Evolutionary conservation across 2,797 vertebrate genomes (phyloP), one percentile per base, ranked within the genome.

Genomic region (Poeciliopsis gracilis): DNA sequence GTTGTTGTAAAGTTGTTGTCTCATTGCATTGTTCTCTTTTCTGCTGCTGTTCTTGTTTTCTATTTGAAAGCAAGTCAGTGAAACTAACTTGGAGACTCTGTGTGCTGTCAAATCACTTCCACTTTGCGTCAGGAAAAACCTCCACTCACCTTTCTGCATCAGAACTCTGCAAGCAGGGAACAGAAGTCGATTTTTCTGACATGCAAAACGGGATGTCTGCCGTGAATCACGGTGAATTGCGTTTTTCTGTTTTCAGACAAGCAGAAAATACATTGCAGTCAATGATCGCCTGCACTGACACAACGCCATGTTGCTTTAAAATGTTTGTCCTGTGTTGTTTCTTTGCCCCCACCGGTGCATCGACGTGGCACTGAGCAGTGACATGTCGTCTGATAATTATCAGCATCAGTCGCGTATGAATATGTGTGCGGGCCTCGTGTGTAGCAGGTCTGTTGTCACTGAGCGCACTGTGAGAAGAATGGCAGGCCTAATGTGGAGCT

Each of bases 401-500:
- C 77, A 77, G 77, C 74, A 82, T 91, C 87, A 78, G 28, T 83
- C 90, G 77, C 87, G 88, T 90, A 90, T 84, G 88, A 36, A 90
- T 93, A 92, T 94, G 84, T 92, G 89, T 88, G 89, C 63, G 89
- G 78, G 87, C 89, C 86, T 91, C 87, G 91, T 95, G 93, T 92
- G 84, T 85, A 94, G 90, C 70, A 79, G 92, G 85, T 89, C 82
- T 90, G 91, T 95, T 95, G 95, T 97, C 94, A 93, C 93, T 92
- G 94, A 95, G 88, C 87, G 92, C 97, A n/a, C 11, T 13, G 63
- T 67, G 91, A 86, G 92, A 94, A 87, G 95, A 95, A 94, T 93
- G 95, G 94, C 94, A 92, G 93, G 91, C 95, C 91, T 95, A 95
- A 95, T 92, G 86, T 94, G 93, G 93, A 95, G 87, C 84, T 83